Evolutionary conservation across 2,113 vertebrate genomes (phyloP).

Genomic region (Mirza zaza): DNA sequence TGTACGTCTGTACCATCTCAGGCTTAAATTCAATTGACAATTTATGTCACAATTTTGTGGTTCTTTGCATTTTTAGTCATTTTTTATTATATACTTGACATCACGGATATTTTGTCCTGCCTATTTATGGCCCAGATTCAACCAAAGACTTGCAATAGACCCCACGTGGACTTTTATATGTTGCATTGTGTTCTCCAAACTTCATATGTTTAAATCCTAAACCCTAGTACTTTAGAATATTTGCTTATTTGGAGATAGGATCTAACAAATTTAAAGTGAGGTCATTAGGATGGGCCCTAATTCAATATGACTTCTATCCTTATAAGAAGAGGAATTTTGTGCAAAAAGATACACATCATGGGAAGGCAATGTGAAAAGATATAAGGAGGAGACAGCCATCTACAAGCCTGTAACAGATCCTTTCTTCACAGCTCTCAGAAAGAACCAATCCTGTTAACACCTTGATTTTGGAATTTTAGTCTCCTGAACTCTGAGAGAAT

Average conservation of each 20-base stretch:
- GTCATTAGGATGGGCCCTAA: neutral
- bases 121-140: neutral
- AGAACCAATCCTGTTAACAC: neutral
- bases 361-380: neutral
- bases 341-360: neutral
- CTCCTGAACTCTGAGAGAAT: neutral
- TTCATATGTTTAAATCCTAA: neutral
- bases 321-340: neutral
- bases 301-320: neutral
- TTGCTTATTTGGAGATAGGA: neutral
- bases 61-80: neutral
- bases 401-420: neutral
- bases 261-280: neutral
- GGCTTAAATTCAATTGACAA: neutral
- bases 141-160: neutral
- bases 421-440: neutral
- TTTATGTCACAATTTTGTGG: neutral
- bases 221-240: neutral
- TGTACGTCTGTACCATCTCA: conserved; percentile 22
- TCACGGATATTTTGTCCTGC: conserved; percentile 13
- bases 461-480: neutral
- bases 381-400: neutral
- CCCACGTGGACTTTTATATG: neutral
- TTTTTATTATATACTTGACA: neutral
- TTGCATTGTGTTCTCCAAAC: neutral